Base-by-base conservation (phyloP, 2,888 invertebrate species). In the Anodontia alba region DNA sequence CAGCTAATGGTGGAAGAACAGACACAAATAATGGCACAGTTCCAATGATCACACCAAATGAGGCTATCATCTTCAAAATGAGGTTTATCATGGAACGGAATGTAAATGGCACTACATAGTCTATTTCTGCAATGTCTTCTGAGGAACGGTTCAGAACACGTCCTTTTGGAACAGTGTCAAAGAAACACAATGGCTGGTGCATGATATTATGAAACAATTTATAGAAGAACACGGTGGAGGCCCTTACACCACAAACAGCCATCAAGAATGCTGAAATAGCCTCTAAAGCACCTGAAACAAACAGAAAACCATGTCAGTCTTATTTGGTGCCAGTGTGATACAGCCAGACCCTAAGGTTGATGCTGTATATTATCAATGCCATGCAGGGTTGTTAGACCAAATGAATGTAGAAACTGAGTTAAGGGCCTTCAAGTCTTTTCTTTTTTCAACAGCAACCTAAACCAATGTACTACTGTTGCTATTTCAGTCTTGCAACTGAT, bases 111-210 rank as follows among this genome's bases (percentile, higher is more conserved):
- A 93, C 77, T 36, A 92, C 90, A 84, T 85, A 85, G 82, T 94
- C 94, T 46, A 94, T 70, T 23, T 89, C 90, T 0, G 86, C 89
- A 31, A 93, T 87, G 79, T 94, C 94, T 62, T 87, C 89, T 20
- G 88, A 81, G 66, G 88, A 89, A 51, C 95, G 90, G 87, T 95
- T 95, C 68, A 95, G 80, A 57, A 95, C 92, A 46, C 95, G 90
- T 33, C 95, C 95, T 17, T 92, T 87, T 12, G 95, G 95, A n/a
- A 94, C 95, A 15, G 92, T 90, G 33, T 92, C 91, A 88, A 89
- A 91, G 78, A 92, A 91, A 20, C 73, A 70, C 81, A 92, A 62
- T 20, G 93, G 91, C 23, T 76, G 87, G 91, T 71, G 93, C 89
- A 89, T 91, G 12, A 95, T 90, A 67, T 90, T 91, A 15, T 76